Conservation (phyloP, 1,140 invertebrate species). For the Melipona quadrifasciata region DNA sequence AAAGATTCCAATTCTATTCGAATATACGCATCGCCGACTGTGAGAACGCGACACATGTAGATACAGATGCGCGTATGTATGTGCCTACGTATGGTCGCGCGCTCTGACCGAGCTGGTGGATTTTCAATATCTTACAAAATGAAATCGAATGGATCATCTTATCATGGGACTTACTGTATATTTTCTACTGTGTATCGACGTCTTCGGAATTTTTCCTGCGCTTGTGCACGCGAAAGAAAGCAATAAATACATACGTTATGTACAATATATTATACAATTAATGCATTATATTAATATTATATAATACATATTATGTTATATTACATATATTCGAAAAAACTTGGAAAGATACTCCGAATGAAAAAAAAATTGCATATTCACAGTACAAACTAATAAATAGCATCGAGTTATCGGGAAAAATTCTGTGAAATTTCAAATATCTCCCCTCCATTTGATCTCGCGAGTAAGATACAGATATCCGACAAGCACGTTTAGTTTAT, state of each 20-base stretch:
- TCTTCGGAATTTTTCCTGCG: background rate
- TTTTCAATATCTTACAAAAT: constrained; percentile 55
- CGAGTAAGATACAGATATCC: background rate
- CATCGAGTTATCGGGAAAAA: background rate
- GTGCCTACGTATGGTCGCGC: background rate
- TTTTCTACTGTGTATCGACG: constrained; percentile 11
- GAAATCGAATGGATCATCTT: constrained; percentile 34
- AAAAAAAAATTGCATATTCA: too few species aligned
- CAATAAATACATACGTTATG: too few species aligned
- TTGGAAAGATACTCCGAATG: too few species aligned
- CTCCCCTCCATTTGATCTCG: background rate
- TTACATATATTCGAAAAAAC: too few species aligned
- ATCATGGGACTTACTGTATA: constrained; percentile 46
- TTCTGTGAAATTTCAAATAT: background rate
- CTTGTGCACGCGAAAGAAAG: background rate
- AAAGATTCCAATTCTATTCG: constrained; percentile 58
- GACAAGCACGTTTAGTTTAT: background rate
- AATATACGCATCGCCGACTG: constrained; percentile 35
- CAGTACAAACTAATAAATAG: background rate
- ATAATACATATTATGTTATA: background rate
- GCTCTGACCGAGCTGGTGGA: constrained; percentile 21
- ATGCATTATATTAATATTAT: too few species aligned
- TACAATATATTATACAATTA: too few species aligned
- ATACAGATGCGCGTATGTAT: background rate
- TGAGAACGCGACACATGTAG: constrained; percentile 16